Evolutionary conservation across 2,113 vertebrate genomes (phyloP).

Genomic region (Panthera tigris): DNA sequence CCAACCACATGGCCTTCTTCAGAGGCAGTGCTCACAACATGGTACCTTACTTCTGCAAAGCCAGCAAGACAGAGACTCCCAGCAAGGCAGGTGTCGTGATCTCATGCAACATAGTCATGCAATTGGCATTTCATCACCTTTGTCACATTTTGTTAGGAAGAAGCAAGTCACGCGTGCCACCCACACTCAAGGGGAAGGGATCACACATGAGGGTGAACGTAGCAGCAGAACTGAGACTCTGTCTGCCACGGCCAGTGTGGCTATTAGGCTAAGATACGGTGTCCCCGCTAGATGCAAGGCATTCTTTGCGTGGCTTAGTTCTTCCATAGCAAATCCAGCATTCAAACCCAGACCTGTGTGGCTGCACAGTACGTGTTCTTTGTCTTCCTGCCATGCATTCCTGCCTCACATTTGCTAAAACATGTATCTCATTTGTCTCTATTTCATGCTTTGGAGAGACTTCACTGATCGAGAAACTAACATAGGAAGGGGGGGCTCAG

Average conservation of each 20-base stretch:
- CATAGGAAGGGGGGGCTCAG: background rate
- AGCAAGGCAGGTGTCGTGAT: rapidly evolving
- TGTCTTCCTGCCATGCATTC: background rate
- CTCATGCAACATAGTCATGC: rapidly evolving
- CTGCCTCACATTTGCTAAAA: background rate
- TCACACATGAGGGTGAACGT: background rate
- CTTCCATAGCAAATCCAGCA: background rate
- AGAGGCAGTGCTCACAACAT: background rate
- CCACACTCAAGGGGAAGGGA: too few relatives aligned
- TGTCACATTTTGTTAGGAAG: background rate
- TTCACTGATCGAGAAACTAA: background rate
- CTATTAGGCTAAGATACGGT: background rate
- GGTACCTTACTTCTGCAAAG: background rate
- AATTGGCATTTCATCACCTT: too few relatives aligned
- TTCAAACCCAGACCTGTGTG: background rate
- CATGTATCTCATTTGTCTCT: background rate
- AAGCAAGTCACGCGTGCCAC: background rate
- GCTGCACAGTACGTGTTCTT: background rate
- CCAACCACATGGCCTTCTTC: background rate
- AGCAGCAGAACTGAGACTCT: background rate
- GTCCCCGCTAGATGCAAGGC: rapidly evolving
- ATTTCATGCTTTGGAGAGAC: background rate
- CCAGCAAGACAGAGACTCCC: background rate
- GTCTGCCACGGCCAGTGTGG: too few relatives aligned
- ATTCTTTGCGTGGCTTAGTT: too few relatives aligned